Conservation (phyloP, 2,888 invertebrate genomes). For the Laothoe populi region DNA sequence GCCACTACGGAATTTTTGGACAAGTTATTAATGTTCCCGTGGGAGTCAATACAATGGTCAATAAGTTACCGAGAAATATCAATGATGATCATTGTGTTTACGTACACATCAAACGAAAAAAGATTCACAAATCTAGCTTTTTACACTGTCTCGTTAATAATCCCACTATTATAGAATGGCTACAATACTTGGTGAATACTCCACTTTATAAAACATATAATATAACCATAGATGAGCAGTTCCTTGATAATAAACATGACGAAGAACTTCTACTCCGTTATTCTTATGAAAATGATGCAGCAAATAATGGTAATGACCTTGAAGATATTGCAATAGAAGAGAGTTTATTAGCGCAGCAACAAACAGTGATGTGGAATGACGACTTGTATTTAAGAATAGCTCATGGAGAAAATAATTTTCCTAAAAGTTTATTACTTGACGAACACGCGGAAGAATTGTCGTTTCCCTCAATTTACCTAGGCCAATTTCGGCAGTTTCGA, state of each 20-base stretch:
- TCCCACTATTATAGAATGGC: background rate
- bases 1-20: conserved; percentile 44
- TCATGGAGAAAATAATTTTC: conserved; percentile 33
- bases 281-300: conserved; percentile 31
- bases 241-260: background rate
- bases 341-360: conserved; percentile 32
- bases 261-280: no score
- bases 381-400: conserved; percentile 42
- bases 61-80: conserved; percentile 42
- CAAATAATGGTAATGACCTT: background rate
- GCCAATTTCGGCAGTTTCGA: background rate
- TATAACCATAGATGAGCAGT: background rate
- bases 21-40: conserved; percentile 51
- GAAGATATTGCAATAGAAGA: conserved; percentile 36
- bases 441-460: background rate
- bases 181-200: background rate
- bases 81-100: conserved; percentile 41
- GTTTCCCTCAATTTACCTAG: background rate
- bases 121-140: background rate
- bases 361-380: conserved; percentile 47
- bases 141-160: background rate
- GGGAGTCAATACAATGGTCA: conserved; percentile 45
- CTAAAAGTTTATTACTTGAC: background rate
- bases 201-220: background rate
- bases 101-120: conserved; percentile 37